Evolutionary conservation across 1,140 invertebrate species (phyloP), one percentile per base, ranked within the genome.

Genomic region (Drosophila obscura): DNA sequence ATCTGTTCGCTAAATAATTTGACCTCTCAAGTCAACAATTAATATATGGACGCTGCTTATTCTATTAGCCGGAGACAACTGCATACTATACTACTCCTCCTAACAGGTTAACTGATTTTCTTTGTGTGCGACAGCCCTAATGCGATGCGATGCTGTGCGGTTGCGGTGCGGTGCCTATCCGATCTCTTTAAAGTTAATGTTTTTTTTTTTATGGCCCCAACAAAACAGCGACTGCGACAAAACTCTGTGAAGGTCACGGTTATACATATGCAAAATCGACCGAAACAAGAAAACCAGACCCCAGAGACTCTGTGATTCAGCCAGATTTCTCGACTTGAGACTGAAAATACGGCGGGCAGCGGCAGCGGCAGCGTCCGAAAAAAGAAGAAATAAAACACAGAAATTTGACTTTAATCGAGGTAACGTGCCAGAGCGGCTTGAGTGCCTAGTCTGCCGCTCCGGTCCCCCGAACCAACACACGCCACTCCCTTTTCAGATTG

Each of bases 11-110:
- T 88, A 88, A 88, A 88, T 89, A 88, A 83, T 83, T 59, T 88
- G 83, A 88, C 83, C 83, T 89, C 84, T 83, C 64, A 53, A 75
- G 75, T 81, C 79, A 77, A 61, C 83, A 88, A 85, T 87, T 87
- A 82, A 83, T 77, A 44, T 64, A 63, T 50, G 77, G 57, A 80
- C 60, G 65, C 61, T 72, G 74, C 68, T 79, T 57, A 89, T 83
- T 88, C 83, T 88, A 83, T 83, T 83, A 83, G 79, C 72, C 35
- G 35, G 35, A 39, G 35, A 67, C 53, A 59, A 64, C 48, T 50
- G 50, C 61, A 56, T 52, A 1, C 19, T 19, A 19, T 19, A 19
- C 19, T 19, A 69, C 50, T 60, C 59, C 45, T 59, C 56, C 56
- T 50, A 55, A 69, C 60, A 52, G 67, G 49, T 81, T 52, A 63